phyloP scores from a whole-genome alignment of 2,888 invertebrate species.

The Spodoptera littoralis region DNA sequence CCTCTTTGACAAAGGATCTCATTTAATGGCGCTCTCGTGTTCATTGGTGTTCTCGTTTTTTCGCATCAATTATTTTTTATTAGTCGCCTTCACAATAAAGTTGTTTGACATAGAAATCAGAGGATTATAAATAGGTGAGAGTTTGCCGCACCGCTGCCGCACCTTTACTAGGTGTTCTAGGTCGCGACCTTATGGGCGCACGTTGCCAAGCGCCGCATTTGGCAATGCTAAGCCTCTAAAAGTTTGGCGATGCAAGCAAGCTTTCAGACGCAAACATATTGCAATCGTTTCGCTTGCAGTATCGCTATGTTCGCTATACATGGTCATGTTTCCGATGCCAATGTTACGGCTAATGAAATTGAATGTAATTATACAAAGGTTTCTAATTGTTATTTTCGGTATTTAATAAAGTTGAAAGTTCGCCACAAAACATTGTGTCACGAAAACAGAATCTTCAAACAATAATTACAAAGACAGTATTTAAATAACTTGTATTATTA shows the following conservation, averaged over 20 bases:
- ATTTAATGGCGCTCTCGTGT: conserved; percentile 46
- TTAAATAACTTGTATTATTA: neutral
- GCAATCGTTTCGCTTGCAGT: conserved; percentile 6
- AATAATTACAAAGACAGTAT: no score
- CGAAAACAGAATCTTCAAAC: no score
- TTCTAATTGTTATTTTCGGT: no score
- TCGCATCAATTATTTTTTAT: conserved; percentile 49
- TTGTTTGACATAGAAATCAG: conserved; percentile 35
- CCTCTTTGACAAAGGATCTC: conserved; percentile 49
- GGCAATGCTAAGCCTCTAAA: conserved; percentile 47
- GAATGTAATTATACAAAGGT: neutral
- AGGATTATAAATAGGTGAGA: conserved; percentile 41
- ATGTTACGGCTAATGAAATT: conserved; percentile 22
- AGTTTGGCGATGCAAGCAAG: conserved; percentile 47
- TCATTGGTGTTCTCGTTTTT: conserved; percentile 40
- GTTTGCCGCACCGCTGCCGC: conserved; percentile 56
- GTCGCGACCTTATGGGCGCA: conserved; percentile 54
- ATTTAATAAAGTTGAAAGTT: no score
- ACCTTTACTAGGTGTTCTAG: conserved; percentile 52
- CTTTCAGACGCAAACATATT: conserved; percentile 30
- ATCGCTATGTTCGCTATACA: conserved; percentile 1
- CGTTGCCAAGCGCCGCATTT: conserved; percentile 55
- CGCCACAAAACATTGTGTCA: no score
- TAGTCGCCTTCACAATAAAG: conserved; percentile 41
- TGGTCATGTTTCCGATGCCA: conserved; percentile 23